Evolutionary conservation across 1,140 invertebrate species (phyloP), one percentile per base, ranked within the genome.

Genomic region (Philaenus spumarius): DNA sequence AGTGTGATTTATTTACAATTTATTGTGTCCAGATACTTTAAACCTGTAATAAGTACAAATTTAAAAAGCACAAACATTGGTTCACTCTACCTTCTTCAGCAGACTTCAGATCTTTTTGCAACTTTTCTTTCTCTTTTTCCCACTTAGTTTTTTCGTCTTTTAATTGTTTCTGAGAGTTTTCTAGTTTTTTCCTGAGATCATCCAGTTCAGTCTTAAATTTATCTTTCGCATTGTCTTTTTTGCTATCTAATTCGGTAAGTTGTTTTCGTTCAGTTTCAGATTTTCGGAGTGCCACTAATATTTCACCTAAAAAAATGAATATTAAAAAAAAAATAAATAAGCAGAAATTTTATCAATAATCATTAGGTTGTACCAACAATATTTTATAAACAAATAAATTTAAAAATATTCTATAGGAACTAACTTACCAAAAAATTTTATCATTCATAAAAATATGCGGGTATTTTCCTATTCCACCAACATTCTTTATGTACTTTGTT

Each of bases 261-360:
- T 68, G 15, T 65, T 64, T 7, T 45, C 34, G 22, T 51, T 58
- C 46, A 9, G 69, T 65, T 6, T 82, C 80, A 47, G 77, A 77
- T 65, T 79, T 82, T 72, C 76, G 80, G 69, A 80, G 80, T 59
- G 75, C 75, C 30, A 78, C 77, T 64, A 78, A 80, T 67, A 88
- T 76, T 65, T 87, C 81, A 59, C 79, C 85, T 85, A n/a, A n/a
- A n/a, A 56, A 63, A 73, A 73, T 60, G 52, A 55, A 56, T 62
- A 64, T 58, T 42, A 11, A 24, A 51, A 58, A 46, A 48, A 20
- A 34, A 35, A 23, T n/a, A n/a, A n/a, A 64, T 45, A 43, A 30
- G 45, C 51, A 39, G 15, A 39, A 26, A 40, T 59, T 60, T 62
- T 48, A 51, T 45, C 40, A 2, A 55, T 54, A 47, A 62, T 56